These are phyloP conservation scores for Buceros bicornis DNA, from an alignment of 2,797 vertebrate genomes.

Conservation along the genomic window DNA sequence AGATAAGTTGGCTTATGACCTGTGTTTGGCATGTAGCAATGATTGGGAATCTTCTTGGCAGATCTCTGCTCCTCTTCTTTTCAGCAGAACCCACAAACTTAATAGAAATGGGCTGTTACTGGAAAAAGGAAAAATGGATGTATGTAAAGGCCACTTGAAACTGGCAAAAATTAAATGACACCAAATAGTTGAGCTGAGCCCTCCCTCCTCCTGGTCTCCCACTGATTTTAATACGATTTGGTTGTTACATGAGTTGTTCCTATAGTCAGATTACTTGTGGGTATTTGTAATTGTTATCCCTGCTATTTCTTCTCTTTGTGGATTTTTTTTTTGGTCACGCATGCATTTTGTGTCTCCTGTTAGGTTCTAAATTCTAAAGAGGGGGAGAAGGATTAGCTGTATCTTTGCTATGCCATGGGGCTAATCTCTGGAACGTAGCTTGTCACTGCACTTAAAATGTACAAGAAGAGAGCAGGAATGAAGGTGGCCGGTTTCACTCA, in stretches of 20 bases:
- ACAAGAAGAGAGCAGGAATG: neutral
- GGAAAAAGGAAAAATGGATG: neutral
- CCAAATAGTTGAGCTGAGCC: neutral
- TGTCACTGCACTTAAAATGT: neutral
- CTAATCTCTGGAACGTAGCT: neutral
- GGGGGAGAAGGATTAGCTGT: neutral
- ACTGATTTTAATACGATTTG: conserved; percentile 21
- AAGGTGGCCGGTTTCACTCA: neutral
- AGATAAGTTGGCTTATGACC: neutral
- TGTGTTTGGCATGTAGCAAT: neutral
- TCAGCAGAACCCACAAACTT: neutral
- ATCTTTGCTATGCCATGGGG: accelerated
- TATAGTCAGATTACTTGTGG: neutral
- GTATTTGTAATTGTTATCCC: neutral
- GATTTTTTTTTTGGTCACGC: neutral
- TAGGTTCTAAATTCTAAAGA: neutral
- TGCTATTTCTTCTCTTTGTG: neutral
- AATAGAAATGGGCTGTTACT: conserved; percentile 7
- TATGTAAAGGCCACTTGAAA: neutral
- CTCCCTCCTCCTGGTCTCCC: neutral
- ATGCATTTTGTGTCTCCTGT: neutral
- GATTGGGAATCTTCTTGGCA: neutral
- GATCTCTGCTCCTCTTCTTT: neutral
- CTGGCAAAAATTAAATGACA: neutral
- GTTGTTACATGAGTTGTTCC: conserved; percentile 7